These are phyloP conservation scores for Rhynchotus rufescens DNA, from an alignment of 2,797 vertebrate species.

Conservation along the genomic window DNA sequence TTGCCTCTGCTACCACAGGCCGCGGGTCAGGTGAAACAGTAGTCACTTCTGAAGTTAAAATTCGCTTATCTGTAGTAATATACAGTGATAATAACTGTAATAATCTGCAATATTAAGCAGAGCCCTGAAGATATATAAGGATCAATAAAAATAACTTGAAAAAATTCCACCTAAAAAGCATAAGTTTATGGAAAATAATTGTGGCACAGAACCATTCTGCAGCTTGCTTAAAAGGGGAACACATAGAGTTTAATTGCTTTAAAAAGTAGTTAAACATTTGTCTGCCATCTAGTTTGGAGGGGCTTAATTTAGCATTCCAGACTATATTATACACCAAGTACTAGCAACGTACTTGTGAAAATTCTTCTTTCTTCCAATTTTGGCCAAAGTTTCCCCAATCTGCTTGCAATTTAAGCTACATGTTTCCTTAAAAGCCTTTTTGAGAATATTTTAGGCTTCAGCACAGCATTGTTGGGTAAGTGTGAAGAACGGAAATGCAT, in stretches of 20 bases:
- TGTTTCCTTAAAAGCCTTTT: background rate
- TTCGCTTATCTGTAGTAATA: background rate
- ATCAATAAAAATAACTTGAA: background rate
- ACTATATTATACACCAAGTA: background rate
- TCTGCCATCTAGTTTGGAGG: background rate
- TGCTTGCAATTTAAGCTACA: background rate
- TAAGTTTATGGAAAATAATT: background rate
- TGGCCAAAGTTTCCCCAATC: background rate
- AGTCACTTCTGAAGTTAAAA: background rate
- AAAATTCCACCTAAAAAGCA: constrained; percentile 8
- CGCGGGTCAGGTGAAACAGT: background rate
- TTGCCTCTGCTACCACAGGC: background rate
- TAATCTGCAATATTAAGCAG: background rate
- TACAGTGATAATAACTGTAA: too few species aligned
- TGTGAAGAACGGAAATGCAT: background rate
- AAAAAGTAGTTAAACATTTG: constrained; percentile 38
- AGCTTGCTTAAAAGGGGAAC: constrained; percentile 59
- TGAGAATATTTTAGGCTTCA: background rate
- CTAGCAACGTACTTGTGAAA: background rate
- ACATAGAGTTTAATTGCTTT: constrained; percentile 44
- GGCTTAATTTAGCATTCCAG: constrained; percentile 5
- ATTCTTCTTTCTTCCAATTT: background rate
- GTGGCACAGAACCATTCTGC: background rate
- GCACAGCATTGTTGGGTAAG: background rate
- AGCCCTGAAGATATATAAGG: background rate